These are phyloP conservation scores for Macrosiphum euphorbiae DNA, from an alignment of 2,888 invertebrate genomes.

Conservation along the genomic window DNA sequence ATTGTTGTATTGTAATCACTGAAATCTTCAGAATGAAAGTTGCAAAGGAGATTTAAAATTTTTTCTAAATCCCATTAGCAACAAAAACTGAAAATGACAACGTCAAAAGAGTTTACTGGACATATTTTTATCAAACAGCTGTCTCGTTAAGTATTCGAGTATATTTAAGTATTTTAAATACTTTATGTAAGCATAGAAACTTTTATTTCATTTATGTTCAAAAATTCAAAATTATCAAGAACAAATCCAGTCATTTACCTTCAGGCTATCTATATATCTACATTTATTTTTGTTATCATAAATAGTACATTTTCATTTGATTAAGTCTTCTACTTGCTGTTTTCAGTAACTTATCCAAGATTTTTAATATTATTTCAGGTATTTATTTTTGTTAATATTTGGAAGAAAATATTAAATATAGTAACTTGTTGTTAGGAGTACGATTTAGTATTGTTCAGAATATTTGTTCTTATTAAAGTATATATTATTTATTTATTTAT, in stretches of 20 bases:
- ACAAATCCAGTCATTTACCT: neutral
- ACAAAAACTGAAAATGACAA: constrained; percentile 1
- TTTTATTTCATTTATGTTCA: neutral
- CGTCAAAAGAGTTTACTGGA: neutral
- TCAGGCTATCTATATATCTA: neutral
- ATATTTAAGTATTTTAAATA: neutral
- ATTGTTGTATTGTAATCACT: neutral
- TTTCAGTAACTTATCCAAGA: neutral
- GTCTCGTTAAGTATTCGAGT: too few relatives aligned
- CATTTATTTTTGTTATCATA: neutral
- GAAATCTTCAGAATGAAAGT: neutral
- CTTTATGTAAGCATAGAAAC: neutral
- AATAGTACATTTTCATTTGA: neutral
- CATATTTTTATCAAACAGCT: neutral
- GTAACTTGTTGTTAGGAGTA: neutral
- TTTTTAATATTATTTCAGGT: neutral
- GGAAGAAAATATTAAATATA: neutral
- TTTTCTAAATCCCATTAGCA: neutral
- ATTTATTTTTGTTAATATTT: neutral
- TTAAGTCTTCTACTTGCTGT: neutral
- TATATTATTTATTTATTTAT: too few relatives aligned
- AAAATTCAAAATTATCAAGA: neutral
- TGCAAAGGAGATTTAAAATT: neutral
- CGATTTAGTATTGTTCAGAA: neutral
- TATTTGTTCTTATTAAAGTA: neutral